Conservation (phyloP, 2,797 vertebrate genomes). For the Falco biarmicus region DNA sequence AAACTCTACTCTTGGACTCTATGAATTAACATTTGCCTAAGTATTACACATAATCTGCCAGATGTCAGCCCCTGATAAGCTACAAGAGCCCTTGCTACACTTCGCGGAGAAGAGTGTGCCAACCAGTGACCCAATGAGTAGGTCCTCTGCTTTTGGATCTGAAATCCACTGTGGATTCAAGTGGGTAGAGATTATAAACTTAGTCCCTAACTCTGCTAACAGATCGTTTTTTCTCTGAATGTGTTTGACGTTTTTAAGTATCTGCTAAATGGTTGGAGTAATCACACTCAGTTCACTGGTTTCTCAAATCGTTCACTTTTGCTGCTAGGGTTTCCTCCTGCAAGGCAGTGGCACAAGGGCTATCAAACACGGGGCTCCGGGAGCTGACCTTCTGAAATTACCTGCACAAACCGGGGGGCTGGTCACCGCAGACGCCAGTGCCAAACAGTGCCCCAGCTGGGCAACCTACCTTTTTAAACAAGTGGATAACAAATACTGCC, state of each 20-base stretch:
- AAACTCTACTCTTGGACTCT: neutral
- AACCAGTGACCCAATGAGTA: accelerated
- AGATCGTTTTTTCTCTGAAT: neutral
- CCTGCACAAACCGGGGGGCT: neutral
- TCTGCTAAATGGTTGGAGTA: neutral
- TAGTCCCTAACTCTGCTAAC: neutral
- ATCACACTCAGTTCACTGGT: neutral
- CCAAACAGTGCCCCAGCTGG: neutral
- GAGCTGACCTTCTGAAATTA: neutral
- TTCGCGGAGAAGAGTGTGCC: neutral
- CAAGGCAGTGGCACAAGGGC: neutral
- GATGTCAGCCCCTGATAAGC: accelerated
- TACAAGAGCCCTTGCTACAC: neutral
- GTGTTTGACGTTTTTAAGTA: neutral
- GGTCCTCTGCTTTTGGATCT: neutral
- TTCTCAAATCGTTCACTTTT: neutral
- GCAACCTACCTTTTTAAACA: neutral
- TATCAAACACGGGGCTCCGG: accelerated
- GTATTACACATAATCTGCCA: accelerated
- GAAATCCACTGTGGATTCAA: neutral
- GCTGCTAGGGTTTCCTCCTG: neutral
- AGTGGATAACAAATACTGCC: neutral
- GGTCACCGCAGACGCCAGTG: neutral
- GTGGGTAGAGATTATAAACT: neutral
- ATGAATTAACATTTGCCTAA: neutral